Evolutionary conservation across 1,140 invertebrate species (phyloP).

Genomic region (Hycleus phaleratus): DNA sequence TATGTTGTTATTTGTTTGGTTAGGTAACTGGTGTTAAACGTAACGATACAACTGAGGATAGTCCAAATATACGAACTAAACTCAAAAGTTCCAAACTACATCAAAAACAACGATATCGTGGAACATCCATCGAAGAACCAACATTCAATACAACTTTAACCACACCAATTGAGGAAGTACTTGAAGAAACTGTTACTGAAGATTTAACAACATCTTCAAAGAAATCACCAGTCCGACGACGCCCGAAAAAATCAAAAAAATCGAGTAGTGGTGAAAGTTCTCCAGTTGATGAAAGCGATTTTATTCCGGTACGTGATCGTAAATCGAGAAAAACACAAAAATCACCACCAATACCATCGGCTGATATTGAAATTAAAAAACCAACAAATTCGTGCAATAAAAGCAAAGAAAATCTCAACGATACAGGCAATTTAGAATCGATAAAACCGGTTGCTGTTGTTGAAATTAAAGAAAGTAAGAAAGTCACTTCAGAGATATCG

Average conservation of each 20-base stretch:
- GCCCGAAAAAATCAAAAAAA: conserved; percentile 7
- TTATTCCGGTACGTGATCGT: no score
- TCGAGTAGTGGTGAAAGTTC: not conserved
- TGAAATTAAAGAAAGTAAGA: conserved; percentile 26
- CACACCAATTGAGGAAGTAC: conserved; percentile 27
- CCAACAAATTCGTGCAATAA: not conserved
- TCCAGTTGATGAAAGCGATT: not conserved
- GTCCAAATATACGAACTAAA: conserved; percentile 8
- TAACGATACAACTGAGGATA: conserved; percentile 3
- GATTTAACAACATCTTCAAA: no score
- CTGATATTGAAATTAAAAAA: no score
- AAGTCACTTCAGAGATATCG: conserved; percentile 19
- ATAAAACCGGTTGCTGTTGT: conserved; percentile 2
- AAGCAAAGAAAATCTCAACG: not conserved
- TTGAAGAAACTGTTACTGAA: conserved; percentile 29
- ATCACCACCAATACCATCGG: no score
- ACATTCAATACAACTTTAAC: conserved; percentile 25
- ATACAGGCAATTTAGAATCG: conserved; percentile 1
- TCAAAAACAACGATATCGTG: not conserved
- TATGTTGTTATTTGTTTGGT: no score
- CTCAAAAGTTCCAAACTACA: no score
- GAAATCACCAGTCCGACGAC: not conserved
- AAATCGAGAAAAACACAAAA: no score
- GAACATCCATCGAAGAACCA: conserved; percentile 14
- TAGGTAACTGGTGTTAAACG: no score